phyloP scores from a whole-genome alignment of 2,113 vertebrate genomes.

The Daphoenositta chrysoptera region DNA sequence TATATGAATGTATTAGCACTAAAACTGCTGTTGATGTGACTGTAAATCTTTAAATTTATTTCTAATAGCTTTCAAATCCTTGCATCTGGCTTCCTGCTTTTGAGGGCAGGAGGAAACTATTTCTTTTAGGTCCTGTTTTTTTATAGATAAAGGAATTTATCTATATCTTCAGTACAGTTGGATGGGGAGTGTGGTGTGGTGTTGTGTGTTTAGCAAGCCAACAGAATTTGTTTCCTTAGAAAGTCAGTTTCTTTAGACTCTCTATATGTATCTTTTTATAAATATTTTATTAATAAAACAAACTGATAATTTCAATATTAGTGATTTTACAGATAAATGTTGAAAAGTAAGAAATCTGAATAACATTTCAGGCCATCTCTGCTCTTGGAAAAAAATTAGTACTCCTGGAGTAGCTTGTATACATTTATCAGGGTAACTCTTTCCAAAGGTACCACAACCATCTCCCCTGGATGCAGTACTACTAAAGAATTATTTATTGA shows the following conservation, averaged over 20 bases:
- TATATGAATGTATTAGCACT: not conserved
- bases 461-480: not conserved
- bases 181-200: not conserved
- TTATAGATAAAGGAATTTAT: not conserved
- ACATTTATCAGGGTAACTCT: not conserved
- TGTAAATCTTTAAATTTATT: not conserved
- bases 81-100: not conserved
- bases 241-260: not conserved
- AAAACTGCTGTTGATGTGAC: not conserved
- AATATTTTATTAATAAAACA: not conserved
- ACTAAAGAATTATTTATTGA: not conserved
- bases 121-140: not conserved
- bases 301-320: not conserved
- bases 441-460: not conserved
- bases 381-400: not conserved
- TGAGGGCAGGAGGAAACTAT: not conserved
- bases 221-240: not conserved
- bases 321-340: not conserved
- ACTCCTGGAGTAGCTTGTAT: not conserved
- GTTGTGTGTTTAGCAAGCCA: not conserved
- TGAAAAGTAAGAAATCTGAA: not conserved
- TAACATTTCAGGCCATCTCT: not conserved
- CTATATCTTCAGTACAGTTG: not conserved
- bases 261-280: not conserved
- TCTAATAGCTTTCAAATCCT: not conserved